Base-by-base conservation (phyloP, 2,888 invertebrate species). In the Siphlonurus alternatus region DNA sequence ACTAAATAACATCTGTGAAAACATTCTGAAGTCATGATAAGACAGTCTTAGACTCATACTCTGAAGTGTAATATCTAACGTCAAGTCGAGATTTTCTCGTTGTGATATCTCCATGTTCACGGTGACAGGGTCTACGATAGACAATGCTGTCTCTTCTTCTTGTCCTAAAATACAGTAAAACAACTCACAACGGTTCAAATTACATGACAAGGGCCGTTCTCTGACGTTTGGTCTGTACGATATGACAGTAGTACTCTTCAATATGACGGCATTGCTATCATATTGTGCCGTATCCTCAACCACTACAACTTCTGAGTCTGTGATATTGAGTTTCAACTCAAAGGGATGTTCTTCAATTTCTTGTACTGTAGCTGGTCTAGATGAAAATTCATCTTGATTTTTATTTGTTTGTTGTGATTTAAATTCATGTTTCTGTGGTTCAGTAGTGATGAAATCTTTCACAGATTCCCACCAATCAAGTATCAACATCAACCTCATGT, bases 181-280 rank as follows among this genome's bases (percentile, higher is more conserved):
- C 74, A 96, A 84, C 78, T 97, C 96, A 71, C 95, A 85, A 66
- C 76, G 88, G 73, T 89, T 90, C 63, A 96, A 80, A 74, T 89
- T 92, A 72, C 93, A 91, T 1, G 90, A 89, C 63, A 95, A 78
- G 0, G 92, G 90, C 72, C 88, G 86, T 70, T 84, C 83, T 22
- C 77, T 76, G 68, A 84, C 82, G 67, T 83, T 76, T 0, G 83
- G 82, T 54, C 87, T 83, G 74, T 90, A 94, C 1, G 88, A 85
- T 63, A 95, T 77, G 19, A 94, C 89, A 0, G 94, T 92, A 7
- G 95, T 95, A 69, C 91, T 90, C 85, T 89, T 88, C 19, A 96
- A 79, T 72, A 98, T 95, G 15, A 98, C 89, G 0, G 97, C 95
- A 74, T 93, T 93, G 1, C 95, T 91, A 74, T 97, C 94, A 79